Percentiles rank a stretch among this genome's conserved stretches.
Conservation (phyloP, 2,888 invertebrate species). For the Coremacera marginata region DNA sequence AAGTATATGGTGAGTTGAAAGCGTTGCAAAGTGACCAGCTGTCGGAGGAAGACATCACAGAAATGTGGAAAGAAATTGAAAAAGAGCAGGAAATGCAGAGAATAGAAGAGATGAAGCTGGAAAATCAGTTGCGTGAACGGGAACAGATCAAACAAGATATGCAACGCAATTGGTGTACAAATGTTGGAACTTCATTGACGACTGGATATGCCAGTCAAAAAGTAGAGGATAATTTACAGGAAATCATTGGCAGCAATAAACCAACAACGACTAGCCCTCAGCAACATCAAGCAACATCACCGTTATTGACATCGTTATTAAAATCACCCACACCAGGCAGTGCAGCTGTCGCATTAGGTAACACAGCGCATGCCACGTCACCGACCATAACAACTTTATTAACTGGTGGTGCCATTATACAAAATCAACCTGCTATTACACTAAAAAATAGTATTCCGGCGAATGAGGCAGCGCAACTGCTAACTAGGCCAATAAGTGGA, state of each 20-base stretch:
- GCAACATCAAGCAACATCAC: slow-evolving; percentile 70
- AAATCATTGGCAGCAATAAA: slow-evolving; percentile 51
- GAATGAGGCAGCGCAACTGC: slow-evolving; percentile 54
- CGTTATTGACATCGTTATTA: slow-evolving; percentile 84
- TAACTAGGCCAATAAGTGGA: slow-evolving; percentile 65
- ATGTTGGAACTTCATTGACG: slow-evolving; percentile 25
- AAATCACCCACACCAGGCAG: slow-evolving; percentile 74
- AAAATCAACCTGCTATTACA: slow-evolving; percentile 57
- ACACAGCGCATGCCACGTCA: slow-evolving; percentile 60
- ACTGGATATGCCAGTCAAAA: slow-evolving; percentile 18
- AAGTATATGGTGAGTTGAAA: slow-evolving; percentile 74
- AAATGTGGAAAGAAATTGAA: slow-evolving; percentile 82
- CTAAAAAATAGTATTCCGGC: slow-evolving; percentile 50
- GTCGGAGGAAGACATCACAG: slow-evolving; percentile 79
- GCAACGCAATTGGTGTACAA: slow-evolving; percentile 73
- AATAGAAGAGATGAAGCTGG: slow-evolving; percentile 72
- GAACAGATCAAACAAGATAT: slow-evolving; percentile 76
- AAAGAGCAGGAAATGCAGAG: slow-evolving; percentile 79
- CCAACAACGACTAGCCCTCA: slow-evolving; percentile 18
- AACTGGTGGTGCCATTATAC: slow-evolving; percentile 62
- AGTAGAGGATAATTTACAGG: slow-evolving; percentile 62
- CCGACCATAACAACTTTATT: slow-evolving; percentile 69
- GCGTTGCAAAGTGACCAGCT: slow-evolving; percentile 71
- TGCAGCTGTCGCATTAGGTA: slow-evolving; percentile 68
- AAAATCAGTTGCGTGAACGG: slow-evolving; percentile 68